phyloP scores from a whole-genome alignment of 2,888 invertebrate genomes.

The Chymomyza amoena region DNA sequence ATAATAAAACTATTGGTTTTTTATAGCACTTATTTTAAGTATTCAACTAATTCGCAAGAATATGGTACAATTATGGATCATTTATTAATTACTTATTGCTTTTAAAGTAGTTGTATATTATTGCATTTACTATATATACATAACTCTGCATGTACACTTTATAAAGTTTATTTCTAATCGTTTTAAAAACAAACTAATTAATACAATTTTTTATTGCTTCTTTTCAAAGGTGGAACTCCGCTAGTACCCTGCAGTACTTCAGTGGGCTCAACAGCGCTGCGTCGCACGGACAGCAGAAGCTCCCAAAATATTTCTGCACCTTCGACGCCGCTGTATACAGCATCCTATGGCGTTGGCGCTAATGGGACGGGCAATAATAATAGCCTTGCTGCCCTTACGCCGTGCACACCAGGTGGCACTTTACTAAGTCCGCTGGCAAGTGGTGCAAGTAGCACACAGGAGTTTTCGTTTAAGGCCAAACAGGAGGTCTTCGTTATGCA shows the following conservation, averaged over 20 bases:
- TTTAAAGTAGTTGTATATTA: conserved; percentile 30
- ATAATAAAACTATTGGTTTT: neutral
- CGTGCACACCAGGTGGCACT: conserved; percentile 54
- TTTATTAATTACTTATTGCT: conserved; percentile 15
- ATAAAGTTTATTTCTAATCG: neutral
- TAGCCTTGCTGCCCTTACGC: conserved; percentile 37
- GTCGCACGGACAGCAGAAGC: conserved; percentile 51
- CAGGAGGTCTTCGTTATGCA: conserved; percentile 96
- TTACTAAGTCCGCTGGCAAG: conserved; percentile 69
- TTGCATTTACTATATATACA: conserved; percentile 2
- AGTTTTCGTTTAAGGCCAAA: conserved; percentile 91
- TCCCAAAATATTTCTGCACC: conserved; percentile 13
- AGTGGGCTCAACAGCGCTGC: conserved; percentile 57
- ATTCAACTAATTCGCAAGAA: conserved; percentile 41
- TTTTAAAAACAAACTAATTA: neutral
- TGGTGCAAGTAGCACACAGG: conserved; percentile 66
- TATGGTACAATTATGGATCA: conserved; percentile 30
- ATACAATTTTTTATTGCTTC: conserved; percentile 12
- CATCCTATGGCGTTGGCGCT: conserved; percentile 16
- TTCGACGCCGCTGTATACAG: conserved; percentile 9
- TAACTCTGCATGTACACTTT: neutral
- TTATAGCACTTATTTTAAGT: neutral
- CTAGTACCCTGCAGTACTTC: conserved; percentile 77
- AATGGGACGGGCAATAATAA: conserved; percentile 24
- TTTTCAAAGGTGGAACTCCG: conserved; percentile 80